Evolutionary conservation across 2,113 vertebrate species (phyloP), one percentile per base, ranked within the genome.

Genomic region (Brevimyrus niger): DNA sequence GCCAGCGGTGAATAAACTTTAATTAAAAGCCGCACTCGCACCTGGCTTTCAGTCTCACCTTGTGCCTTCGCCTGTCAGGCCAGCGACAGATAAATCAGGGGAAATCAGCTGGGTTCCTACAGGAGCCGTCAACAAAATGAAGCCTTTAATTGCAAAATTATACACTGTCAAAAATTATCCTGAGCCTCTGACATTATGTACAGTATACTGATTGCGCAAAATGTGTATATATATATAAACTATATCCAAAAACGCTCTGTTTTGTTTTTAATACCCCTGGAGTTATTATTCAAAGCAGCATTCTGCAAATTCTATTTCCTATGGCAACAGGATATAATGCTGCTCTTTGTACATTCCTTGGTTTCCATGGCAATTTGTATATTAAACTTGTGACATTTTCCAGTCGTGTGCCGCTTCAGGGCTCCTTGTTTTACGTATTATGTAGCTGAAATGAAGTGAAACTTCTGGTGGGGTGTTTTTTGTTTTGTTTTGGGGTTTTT

Each of bases 351-450:
- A 80, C 73, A 38, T 80, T 80, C 35, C 42, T 42, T 80, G 73
- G 73, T 80, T 80, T 80, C 73, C 73, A 80, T 80, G 35, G 73
- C 73, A 80, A 80, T 80, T 80, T 80, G 73, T 38, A 80, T 80
- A 42, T 80, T 80, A 35, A 38, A 42, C 35, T 42, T 80, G 31
- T 80, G 73, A 7, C 73, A 80, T 80, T 80, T 42, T 42, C 35
- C 73, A 69, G 61, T 69, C 3, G n/a, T 31, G 61, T 69, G 61
- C 61, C 19, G 73, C 13, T 80, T 19, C 35, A 17, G 73, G 35
- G 35, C 13, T 35, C 7, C 3, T 8, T 38, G 69, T 76, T 42
- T 80, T 42, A 76, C 2, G 15, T 19, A 38, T 38, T 2, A 4
- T 35, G 15, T 19, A 7, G 31, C 69, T 76, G 69, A 76, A 76